Evolutionary conservation across 1,140 invertebrate species (phyloP).

Genomic region (Halesus radiatus): DNA sequence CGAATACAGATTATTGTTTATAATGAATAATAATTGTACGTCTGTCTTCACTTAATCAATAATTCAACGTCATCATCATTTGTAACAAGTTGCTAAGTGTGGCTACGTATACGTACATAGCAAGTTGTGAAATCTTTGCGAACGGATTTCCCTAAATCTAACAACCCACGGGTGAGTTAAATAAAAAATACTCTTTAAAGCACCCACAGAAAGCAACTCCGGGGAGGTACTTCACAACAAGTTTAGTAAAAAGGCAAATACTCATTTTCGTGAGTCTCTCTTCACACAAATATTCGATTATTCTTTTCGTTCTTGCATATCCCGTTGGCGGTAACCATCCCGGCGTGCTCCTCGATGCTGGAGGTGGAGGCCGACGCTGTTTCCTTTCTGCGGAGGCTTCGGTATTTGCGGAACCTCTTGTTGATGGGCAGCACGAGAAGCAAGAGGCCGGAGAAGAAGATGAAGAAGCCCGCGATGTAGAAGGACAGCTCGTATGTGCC

Average conservation of each 20-base stretch:
- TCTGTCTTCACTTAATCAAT: background rate
- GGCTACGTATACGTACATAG: background rate
- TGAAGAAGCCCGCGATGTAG: constrained; percentile 88
- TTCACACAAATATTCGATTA: constrained; percentile 53
- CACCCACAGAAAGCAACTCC: background rate
- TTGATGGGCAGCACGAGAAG: constrained; percentile 77
- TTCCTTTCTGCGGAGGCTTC: constrained; percentile 36
- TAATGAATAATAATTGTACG: background rate
- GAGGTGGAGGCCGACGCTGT: constrained; percentile 41
- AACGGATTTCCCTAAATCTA: too few relatives aligned
- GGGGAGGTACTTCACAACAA: background rate
- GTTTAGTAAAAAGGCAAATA: constrained; percentile 14
- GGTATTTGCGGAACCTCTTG: constrained; percentile 63
- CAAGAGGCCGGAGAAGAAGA: constrained; percentile 86
- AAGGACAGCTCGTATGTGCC: constrained; percentile 87
- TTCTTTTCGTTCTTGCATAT: constrained; percentile 47
- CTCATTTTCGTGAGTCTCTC: background rate
- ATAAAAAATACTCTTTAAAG: too few relatives aligned
- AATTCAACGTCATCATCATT: background rate
- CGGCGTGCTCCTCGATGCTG: constrained; percentile 42
- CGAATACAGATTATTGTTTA: background rate
- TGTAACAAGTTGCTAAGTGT: background rate
- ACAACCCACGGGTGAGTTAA: background rate
- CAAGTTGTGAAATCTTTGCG: background rate
- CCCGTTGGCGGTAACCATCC: constrained; percentile 44